These are phyloP conservation scores for Apogon hyalosoma DNA, from an alignment of 2,797 vertebrate genomes.

Conservation along the genomic window DNA sequence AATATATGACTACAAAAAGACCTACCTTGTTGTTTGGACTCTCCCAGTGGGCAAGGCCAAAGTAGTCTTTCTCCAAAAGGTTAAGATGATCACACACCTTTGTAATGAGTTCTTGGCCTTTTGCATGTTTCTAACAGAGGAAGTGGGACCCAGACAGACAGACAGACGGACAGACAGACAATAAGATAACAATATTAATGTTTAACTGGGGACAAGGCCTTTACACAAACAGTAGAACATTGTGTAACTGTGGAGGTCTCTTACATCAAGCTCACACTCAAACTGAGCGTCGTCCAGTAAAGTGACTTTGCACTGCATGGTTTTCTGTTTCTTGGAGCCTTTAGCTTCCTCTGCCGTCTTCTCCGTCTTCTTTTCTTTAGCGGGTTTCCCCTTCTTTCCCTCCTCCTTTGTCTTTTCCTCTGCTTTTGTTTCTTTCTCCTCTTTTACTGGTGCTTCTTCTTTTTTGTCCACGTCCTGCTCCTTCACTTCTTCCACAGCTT, in stretches of 20 bases:
- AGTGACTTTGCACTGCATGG: conserved; percentile 92
- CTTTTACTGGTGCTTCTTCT: conserved; percentile 70
- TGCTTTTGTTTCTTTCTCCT: conserved; percentile 67
- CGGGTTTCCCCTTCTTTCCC: conserved; percentile 74
- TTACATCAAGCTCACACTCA: conserved; percentile 94
- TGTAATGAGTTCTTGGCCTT: conserved; percentile 92
- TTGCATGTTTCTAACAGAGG: conserved; percentile 90
- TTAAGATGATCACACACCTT: conserved; percentile 95
- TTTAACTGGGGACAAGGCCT: neutral
- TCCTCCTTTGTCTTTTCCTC: conserved; percentile 74
- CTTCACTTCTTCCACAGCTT: conserved; percentile 48
- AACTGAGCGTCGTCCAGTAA: conserved; percentile 92
- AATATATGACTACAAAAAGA: neutral
- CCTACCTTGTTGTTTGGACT: conserved; percentile 87
- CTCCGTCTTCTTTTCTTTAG: conserved; percentile 73
- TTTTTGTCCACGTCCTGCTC: conserved; percentile 35
- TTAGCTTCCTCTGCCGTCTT: conserved; percentile 82
- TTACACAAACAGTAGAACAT: neutral
- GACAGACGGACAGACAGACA: conserved; percentile 14
- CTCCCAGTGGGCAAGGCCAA: conserved; percentile 91
- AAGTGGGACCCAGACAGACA: conserved; percentile 9
- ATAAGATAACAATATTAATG: conserved; percentile 8
- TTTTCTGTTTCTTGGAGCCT: conserved; percentile 85
- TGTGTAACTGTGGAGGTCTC: conserved; percentile 37
- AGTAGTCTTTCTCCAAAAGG: conserved; percentile 97